Percentiles rank a stretch among this genome's conserved stretches.
These are phyloP conservation scores for Delphinus delphis DNA, from an alignment of 2,113 vertebrate species.

Conservation along the genomic window DNA sequence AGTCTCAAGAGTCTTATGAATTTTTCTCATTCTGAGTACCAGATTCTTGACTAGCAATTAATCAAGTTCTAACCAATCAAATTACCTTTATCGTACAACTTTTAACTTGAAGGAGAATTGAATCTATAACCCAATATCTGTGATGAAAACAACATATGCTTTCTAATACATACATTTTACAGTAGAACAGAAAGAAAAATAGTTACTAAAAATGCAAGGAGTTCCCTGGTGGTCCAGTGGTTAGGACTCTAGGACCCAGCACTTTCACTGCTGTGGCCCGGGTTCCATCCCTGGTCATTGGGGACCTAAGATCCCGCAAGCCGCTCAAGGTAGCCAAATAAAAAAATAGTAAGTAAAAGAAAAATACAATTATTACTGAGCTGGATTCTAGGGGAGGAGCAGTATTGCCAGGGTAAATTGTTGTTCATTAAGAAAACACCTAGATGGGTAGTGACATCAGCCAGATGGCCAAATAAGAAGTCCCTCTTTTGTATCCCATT, in stretches of 20 bases:
- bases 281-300: not conserved
- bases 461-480: not conserved
- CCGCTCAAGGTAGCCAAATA: not conserved
- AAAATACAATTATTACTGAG: not conserved
- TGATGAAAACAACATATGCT: not conserved
- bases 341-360: not conserved
- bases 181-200: not conserved
- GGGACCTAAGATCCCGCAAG: not conserved
- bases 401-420: not conserved
- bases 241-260: not conserved
- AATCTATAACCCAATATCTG: not conserved
- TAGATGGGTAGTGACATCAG: not conserved
- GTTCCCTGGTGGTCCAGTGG: not conserved
- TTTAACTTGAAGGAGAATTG: not conserved
- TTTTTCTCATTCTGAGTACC: conserved; percentile 8
- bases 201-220: not conserved
- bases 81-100: not conserved
- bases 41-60: not conserved
- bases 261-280: not conserved
- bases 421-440: not conserved
- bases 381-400: not conserved
- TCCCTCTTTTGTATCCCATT: not conserved
- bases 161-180: not conserved
- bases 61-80: not conserved
- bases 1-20: not conserved